Conservation (phyloP, 2,888 invertebrate species). For the Leptothorax acervorum region DNA sequence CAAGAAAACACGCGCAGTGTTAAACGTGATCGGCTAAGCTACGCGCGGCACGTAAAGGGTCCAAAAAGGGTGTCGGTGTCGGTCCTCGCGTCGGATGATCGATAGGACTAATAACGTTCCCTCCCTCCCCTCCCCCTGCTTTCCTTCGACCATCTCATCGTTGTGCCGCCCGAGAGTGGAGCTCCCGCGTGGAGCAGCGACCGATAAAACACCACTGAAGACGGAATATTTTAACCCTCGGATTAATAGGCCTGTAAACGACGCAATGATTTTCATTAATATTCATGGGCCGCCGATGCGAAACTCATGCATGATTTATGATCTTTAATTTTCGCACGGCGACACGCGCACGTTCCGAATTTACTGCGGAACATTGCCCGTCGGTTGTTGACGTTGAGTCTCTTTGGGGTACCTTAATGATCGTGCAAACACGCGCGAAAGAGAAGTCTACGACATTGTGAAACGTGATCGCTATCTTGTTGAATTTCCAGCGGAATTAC, state of each 20-base stretch:
- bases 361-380: conserved; percentile 57
- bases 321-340: conserved; percentile 76
- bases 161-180: conserved; percentile 16
- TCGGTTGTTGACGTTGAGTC: conserved; percentile 31
- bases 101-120: conserved; percentile 83
- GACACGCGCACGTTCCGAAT: conserved; percentile 69
- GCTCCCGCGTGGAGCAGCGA: conserved; percentile 57
- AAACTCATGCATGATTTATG: conserved; percentile 78
- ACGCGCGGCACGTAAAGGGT: conserved; percentile 51
- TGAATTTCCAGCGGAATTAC: neutral
- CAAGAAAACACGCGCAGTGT: conserved; percentile 32
- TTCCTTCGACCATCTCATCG: conserved; percentile 8
- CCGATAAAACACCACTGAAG: conserved; percentile 82
- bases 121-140: too few species aligned
- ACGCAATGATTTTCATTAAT: conserved; percentile 84
- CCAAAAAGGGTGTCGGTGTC: conserved; percentile 61
- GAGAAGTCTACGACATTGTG: neutral
- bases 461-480: neutral
- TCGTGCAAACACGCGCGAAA: conserved; percentile 17
- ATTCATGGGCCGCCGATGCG: conserved; percentile 82
- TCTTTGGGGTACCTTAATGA: conserved; percentile 39
- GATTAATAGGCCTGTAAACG: conserved; percentile 85
- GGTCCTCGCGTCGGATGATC: conserved; percentile 77
- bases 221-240: conserved; percentile 82
- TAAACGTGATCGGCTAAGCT: conserved; percentile 43